Conservation (phyloP, 1,140 invertebrate species). For the Laodelphax striatellus region DNA sequence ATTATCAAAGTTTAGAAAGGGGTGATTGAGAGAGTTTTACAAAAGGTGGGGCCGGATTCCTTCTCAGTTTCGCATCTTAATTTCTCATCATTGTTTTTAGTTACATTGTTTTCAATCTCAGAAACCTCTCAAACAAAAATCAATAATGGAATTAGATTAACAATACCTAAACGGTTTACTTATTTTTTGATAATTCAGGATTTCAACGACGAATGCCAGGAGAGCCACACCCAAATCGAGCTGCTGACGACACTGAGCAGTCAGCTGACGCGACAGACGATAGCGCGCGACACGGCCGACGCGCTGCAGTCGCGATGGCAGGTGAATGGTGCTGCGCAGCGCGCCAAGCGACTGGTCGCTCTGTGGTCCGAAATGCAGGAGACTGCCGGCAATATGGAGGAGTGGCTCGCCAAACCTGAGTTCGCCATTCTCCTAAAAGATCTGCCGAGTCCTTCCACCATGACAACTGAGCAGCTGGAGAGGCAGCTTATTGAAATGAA, state of each 20-base stretch:
- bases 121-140: too few species aligned
- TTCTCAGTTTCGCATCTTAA: too few species aligned
- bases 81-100: too few species aligned
- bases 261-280: slow-evolving; percentile 56
- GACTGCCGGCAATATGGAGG: slow-evolving; percentile 54
- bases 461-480: slow-evolving; percentile 4
- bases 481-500: slow-evolving; percentile 14
- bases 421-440: slow-evolving; percentile 37
- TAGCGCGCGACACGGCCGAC: slow-evolving; percentile 61
- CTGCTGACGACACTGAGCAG: slow-evolving; percentile 57
- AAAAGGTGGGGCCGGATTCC: too few species aligned
- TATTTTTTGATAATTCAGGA: slow-evolving; percentile 15
- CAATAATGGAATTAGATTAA: too few species aligned
- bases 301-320: slow-evolving; percentile 68
- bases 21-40: too few species aligned
- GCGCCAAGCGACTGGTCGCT: slow-evolving; percentile 59
- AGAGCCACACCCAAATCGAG: slow-evolving; percentile 41
- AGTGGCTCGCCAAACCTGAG: slow-evolving; percentile 58
- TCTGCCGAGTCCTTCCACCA: slow-evolving; percentile 19
- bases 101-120: too few species aligned
- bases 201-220: slow-evolving; percentile 38
- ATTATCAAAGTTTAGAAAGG: too few species aligned
- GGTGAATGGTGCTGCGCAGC: slow-evolving; percentile 60
- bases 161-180: too few species aligned
- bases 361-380: slow-evolving; percentile 70